Conservation (phyloP, 2,797 vertebrate genomes). For the Microctenopoma steveboyesi region DNA sequence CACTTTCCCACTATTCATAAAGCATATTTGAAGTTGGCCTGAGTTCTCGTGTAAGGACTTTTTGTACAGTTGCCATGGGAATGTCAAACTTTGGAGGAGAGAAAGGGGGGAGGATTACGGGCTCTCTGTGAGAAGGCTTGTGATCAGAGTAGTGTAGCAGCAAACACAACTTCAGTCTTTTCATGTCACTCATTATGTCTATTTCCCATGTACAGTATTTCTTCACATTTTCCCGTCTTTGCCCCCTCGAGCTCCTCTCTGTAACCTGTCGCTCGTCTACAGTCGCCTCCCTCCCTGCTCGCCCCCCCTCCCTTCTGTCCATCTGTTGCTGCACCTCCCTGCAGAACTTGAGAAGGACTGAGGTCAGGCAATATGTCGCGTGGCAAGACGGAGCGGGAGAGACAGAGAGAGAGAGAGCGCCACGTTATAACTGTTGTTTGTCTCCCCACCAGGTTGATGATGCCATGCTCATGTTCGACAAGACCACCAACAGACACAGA, state of each 20-base stretch:
- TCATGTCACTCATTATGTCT: conserved; percentile 27
- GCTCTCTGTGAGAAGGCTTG: conserved; percentile 58
- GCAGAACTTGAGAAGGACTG: conserved; percentile 82
- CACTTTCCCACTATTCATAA: conserved; percentile 73
- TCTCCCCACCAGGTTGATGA: conserved; percentile 92
- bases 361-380: conserved; percentile 79
- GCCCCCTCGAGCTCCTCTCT: conserved; percentile 59
- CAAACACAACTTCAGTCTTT: conserved; percentile 44
- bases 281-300: conserved; percentile 27
- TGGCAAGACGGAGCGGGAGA: conserved; percentile 40
- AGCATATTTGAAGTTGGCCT: conserved; percentile 71
- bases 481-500: conserved; percentile 99
- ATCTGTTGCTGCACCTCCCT: conserved; percentile 80
- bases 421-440: conserved; percentile 64
- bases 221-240: conserved; percentile 39
- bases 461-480: conserved; percentile 99
- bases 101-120: conserved; percentile 50
- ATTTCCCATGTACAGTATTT: conserved; percentile 30
- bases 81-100: conserved; percentile 71
- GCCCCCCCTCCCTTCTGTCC: conserved; percentile 67
- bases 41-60: conserved; percentile 65
- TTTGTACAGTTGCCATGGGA: conserved; percentile 77
- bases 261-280: conserved; percentile 69
- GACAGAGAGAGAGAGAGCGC: conserved; percentile 12
- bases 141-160: conserved; percentile 46